phyloP scores from a whole-genome alignment of 2,888 invertebrate species.

The Cyaniris semiargus region DNA sequence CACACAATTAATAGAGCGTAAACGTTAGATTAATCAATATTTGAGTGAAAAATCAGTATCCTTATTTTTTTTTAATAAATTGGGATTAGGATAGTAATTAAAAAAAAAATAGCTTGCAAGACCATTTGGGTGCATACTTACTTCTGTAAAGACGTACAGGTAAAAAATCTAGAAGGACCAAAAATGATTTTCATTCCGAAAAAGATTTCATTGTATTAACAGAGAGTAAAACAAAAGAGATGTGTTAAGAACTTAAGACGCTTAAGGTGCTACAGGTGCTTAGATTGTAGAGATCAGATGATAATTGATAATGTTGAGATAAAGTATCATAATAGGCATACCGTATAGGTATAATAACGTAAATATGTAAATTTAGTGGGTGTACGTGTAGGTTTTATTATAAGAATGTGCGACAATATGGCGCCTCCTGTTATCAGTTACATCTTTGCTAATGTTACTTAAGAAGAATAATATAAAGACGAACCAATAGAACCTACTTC shows the following conservation, averaged over 20 bases:
- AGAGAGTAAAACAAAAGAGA: background rate
- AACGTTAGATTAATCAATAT: background rate
- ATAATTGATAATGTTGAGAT: background rate
- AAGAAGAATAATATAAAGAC: background rate
- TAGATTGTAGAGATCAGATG: constrained; percentile 1
- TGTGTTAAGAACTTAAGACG: background rate
- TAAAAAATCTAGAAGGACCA: background rate
- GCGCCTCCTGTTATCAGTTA: constrained; percentile 24
- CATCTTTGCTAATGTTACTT: constrained; percentile 27
- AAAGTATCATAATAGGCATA: background rate
- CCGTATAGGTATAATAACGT: background rate
- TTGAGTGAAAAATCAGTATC: background rate
- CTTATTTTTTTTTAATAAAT: background rate
- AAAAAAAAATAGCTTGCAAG: background rate
- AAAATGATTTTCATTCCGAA: background rate
- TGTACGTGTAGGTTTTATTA: constrained; percentile 25
- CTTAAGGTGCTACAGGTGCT: background rate
- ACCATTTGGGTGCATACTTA: background rate
- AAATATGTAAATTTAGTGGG: constrained; percentile 4
- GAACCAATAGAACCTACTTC: background rate
- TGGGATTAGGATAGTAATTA: too few species aligned
- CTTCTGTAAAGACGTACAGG: too few species aligned
- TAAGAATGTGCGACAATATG: constrained; percentile 18
- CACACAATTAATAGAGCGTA: constrained; percentile 47
- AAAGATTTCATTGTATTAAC: background rate